Conservation (phyloP, 2,888 invertebrate genomes). For the Ornithoptera alexandrae region DNA sequence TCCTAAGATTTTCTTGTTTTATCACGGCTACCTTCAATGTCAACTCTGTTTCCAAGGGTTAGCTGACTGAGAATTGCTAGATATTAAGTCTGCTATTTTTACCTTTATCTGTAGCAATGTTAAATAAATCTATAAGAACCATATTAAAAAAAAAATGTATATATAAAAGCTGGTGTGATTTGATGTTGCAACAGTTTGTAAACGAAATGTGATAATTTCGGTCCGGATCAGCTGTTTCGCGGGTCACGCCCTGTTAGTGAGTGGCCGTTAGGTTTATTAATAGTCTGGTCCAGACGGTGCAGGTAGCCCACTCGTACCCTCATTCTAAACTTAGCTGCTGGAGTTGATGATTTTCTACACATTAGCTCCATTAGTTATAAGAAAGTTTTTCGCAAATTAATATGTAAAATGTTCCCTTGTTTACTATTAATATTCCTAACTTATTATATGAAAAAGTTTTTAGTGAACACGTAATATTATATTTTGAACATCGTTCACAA, state of each 20-base stretch:
- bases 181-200: background rate
- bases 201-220: background rate
- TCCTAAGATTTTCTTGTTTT: too few relatives aligned
- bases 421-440: background rate
- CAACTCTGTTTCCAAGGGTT: too few relatives aligned
- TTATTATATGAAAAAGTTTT: background rate
- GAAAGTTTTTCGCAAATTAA: background rate
- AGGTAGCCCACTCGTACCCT: constrained; percentile 45
- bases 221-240: constrained; percentile 57
- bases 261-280: constrained; percentile 58
- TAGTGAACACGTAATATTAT: too few relatives aligned
- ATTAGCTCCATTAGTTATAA: background rate
- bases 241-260: constrained; percentile 61
- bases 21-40: too few relatives aligned
- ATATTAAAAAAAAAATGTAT: too few relatives aligned
- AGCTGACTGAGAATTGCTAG: too few relatives aligned
- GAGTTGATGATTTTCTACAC: constrained; percentile 8
- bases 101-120: too few relatives aligned
- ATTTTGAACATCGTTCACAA: too few relatives aligned
- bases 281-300: constrained; percentile 47
- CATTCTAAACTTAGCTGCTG: constrained; percentile 48
- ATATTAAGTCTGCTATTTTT: too few relatives aligned
- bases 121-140: too few relatives aligned
- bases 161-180: background rate
- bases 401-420: background rate